phyloP scores from a whole-genome alignment of 2,797 vertebrate genomes.

The Falco cherrug region DNA sequence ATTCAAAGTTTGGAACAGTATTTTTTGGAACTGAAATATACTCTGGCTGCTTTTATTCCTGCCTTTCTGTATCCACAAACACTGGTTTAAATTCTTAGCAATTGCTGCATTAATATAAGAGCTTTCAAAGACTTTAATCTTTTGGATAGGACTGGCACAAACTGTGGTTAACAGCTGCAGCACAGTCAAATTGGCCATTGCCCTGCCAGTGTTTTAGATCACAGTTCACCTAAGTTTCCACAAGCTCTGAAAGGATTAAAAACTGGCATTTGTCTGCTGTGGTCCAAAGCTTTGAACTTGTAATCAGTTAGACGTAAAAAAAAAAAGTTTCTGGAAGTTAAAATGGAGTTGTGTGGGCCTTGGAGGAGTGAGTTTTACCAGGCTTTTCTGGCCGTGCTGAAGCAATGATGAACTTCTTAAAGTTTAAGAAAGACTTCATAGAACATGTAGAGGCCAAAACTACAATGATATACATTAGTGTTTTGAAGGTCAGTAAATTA shows the following conservation, averaged over 20 bases:
- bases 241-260: background rate
- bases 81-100: background rate
- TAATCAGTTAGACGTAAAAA: background rate
- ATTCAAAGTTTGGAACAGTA: background rate
- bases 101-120: background rate
- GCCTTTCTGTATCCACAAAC: background rate
- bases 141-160: background rate
- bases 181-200: background rate
- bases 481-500: conserved; percentile 35
- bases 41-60: background rate
- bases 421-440: background rate
- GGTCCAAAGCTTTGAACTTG: background rate
- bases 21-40: background rate
- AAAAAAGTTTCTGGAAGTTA: background rate
- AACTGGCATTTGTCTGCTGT: background rate
- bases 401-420: background rate
- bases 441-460: background rate
- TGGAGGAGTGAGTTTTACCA: background rate
- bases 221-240: background rate
- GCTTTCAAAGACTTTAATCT: background rate
- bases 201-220: background rate
- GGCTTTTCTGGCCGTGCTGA: background rate
- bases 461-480: background rate
- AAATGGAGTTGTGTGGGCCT: background rate
- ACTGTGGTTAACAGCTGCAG: background rate